phyloP scores from a whole-genome alignment of 2,113 vertebrate genomes.

The Catharus bicknelli region DNA sequence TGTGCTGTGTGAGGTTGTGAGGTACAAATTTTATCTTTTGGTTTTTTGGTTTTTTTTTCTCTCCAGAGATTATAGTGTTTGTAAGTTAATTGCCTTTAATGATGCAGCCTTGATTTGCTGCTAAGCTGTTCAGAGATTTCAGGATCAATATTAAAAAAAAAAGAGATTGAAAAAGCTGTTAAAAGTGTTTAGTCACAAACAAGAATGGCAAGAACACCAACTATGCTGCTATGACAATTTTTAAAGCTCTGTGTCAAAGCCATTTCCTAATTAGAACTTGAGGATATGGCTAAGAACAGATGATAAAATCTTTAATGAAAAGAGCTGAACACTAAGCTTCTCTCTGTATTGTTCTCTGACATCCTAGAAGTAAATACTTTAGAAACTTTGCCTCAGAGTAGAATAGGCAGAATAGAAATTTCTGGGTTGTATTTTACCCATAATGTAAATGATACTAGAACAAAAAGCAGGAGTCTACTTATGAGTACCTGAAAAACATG shows the following conservation, averaged over 20 bases:
- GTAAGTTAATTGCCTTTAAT: not conserved
- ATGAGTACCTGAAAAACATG: not conserved
- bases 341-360: not conserved
- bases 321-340: not conserved
- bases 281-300: not conserved
- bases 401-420: not conserved
- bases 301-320: not conserved
- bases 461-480: not conserved
- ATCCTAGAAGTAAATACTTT: not conserved
- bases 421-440: not conserved
- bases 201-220: not conserved
- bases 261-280: constrained; percentile 12
- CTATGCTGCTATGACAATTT: not conserved
- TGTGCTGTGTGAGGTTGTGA: not conserved
- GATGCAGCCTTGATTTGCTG: not conserved
- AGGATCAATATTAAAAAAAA: not conserved
- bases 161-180: not conserved
- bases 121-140: not conserved
- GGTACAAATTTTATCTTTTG: not conserved
- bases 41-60: no score
- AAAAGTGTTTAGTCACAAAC: not conserved
- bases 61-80: not conserved
- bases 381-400: not conserved
- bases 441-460: not conserved
- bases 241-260: not conserved